Evolutionary conservation across 1,140 invertebrate genomes (phyloP).

Genomic region (Dendroctonus valens): DNA sequence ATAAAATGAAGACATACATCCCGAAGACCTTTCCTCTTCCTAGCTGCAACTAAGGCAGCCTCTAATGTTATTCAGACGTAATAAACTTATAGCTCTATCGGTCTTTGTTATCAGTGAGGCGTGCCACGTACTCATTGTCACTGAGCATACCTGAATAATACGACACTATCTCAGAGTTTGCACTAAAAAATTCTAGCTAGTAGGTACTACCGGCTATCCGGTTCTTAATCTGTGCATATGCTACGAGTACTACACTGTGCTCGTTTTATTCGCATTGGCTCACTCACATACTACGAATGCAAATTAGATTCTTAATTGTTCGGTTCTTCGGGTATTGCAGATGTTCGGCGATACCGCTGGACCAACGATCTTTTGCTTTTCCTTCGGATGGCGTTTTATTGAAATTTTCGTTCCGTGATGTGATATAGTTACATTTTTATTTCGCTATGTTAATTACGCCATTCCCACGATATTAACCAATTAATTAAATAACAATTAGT

Average conservation of each 20-base stretch:
- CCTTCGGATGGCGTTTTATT: not conserved
- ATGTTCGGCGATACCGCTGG: conserved; percentile 14
- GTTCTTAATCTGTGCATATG: conserved; percentile 31
- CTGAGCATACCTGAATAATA: conserved; percentile 47
- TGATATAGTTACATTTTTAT: too few relatives aligned
- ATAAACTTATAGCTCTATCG: conserved; percentile 31
- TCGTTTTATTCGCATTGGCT: conserved; percentile 24
- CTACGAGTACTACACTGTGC: conserved; percentile 12
- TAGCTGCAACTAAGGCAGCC: not conserved
- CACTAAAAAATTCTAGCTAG: conserved; percentile 40
- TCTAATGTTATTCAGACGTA: conserved; percentile 18
- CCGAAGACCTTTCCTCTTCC: not conserved
- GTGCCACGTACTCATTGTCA: conserved; percentile 47
- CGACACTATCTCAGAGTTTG: conserved; percentile 42
- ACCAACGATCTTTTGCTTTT: not conserved
- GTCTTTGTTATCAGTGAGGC: conserved; percentile 44
- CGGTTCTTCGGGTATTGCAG: conserved; percentile 18
- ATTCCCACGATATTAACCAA: too few relatives aligned
- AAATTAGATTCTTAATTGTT: conserved; percentile 29
- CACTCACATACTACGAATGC: conserved; percentile 24
- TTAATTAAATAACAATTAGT: too few relatives aligned
- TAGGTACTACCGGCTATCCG: conserved; percentile 35
- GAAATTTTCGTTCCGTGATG: too few relatives aligned
- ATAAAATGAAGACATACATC: too few relatives aligned
- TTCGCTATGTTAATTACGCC: too few relatives aligned